Base-by-base conservation (phyloP, 2,888 invertebrate genomes). In the Pasiphila rectangulata region DNA sequence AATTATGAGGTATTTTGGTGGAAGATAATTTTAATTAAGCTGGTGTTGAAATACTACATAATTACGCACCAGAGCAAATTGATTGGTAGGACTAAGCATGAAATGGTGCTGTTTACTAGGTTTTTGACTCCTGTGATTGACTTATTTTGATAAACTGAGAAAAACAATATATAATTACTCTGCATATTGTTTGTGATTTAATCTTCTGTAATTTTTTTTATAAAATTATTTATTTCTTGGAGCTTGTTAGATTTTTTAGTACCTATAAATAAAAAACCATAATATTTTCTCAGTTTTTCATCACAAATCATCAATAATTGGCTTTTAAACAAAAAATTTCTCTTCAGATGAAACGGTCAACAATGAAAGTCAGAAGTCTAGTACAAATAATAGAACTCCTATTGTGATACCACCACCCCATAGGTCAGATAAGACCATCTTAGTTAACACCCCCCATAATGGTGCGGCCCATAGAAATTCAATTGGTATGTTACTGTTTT, bases 321-420 rank as follows among this genome's bases (percentile, higher is more conserved):
- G 62, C 55, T 43, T 52, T 55, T 64, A 60, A 67, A 64, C 43
- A 56, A 48, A 54, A 55, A 61, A 78, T 83, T 85, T 80, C 66
- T 84, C 75, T 74, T 78, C 87, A 87, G 87, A 87, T 86, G 86
- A 86, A 65, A 81, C 65, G 59, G 79, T 84, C 75, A 82, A 83
- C 81, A 83, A 70, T 63, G 87, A 86, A 72, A 83, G 67, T 69
- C 85, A 71, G 76, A 87, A 81, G 79, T 77, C 79, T 68, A 72
- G 68, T 77, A 78, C 60, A 59, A 72, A 67, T 61, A 74, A 66
- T 75, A 83, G 81, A 75, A 69, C 76, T 52, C 68, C 75, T 59
- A 71, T 60, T 55, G 72, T 66, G 66, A 75, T 65, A 53, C 75
- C 72, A 61, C 66, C 73, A 58, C 63, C 68, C 56, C 77, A 72